Evolutionary conservation across 2,797 vertebrate genomes (phyloP), one percentile per base, ranked within the genome.

Genomic region (Poeciliopsis presidionis): DNA sequence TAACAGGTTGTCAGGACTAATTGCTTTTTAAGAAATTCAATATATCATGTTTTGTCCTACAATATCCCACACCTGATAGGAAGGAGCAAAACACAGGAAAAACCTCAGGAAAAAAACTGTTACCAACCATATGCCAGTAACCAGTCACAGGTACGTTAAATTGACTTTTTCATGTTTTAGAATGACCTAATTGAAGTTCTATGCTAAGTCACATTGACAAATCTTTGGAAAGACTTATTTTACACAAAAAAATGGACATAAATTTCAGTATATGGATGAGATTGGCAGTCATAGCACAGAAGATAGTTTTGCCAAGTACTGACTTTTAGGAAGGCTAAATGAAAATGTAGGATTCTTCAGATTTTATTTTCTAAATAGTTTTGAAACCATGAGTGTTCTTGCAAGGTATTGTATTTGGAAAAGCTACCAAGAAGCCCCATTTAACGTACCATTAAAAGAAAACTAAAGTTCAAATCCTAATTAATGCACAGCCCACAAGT

Each of bases 11-110:
- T 80, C 45, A 4, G 43, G 43, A 33, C 16, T 47, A 53, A 39
- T 53, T 75, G 51, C 72, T 51, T 28, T 20, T 73, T 6, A 16
- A 45, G 70, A 67, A 76, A 67, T 67, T 41, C 18, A 36, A 8
- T 65, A 20, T 11, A 2, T 39, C 11, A 67, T 41, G 20, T 67
- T 25, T 67, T 41, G 36, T 41, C 11, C 20, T 25, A 63, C 14
- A 18, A 41, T 12, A 3, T 25, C 3, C 49, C 28, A 61, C 6
- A 33, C 1, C 30, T 61, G 59, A 61, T 18, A 13, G 30, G 59
- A 18, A 18, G 12, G 28, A 61, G 59, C 12, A 7, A 61, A 33
- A 61, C 18, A 18, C 28, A 61, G 30, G 16, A 2, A 28, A 59
- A 59, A 30, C 25, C 25, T 55, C 13, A 5, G 13, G 3, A 16